Percentiles rank a stretch among this genome's conserved stretches.
phyloP scores from a whole-genome alignment of 2,113 vertebrate genomes.

The Myiopsitta monachus region DNA sequence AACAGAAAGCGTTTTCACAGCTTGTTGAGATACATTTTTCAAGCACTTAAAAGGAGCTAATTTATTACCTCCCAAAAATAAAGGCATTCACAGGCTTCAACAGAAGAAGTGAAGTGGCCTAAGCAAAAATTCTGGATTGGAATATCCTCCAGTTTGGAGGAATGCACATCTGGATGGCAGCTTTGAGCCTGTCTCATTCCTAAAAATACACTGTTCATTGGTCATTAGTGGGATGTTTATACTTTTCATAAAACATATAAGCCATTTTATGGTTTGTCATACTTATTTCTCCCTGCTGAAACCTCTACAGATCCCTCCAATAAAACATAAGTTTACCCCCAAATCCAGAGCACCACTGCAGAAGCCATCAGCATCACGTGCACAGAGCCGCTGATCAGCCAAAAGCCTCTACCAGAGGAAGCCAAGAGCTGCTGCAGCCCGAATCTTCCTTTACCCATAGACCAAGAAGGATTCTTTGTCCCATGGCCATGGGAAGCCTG shows the following conservation, averaged over 20 bases:
- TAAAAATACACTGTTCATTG: not conserved
- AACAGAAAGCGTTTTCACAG: not conserved
- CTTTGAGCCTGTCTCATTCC: not conserved
- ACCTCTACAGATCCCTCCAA: not conserved
- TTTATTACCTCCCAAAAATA: constrained; percentile 1
- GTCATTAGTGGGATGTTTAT: not conserved
- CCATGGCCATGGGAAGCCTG: not conserved
- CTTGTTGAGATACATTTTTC: not conserved
- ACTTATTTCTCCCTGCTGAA: not conserved
- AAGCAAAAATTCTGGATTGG: not conserved
- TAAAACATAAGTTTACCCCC: not conserved
- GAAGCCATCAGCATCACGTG: not conserved
- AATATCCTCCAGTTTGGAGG: not conserved
- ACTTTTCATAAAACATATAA: not conserved
- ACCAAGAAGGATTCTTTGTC: not conserved
- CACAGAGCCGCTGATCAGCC: not conserved
- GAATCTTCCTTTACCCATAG: not conserved
- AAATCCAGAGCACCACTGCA: constrained; percentile 1
- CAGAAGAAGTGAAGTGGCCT: not conserved
- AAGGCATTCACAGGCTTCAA: not conserved
- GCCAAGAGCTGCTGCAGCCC: constrained; percentile 44
- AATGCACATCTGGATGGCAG: not conserved
- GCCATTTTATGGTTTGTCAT: not conserved
- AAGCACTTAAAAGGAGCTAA: not conserved
- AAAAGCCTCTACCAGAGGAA: constrained; percentile 14